These are phyloP conservation scores for Shargacucullia verbasci DNA, from an alignment of 2,888 invertebrate species.

Conservation along the genomic window DNA sequence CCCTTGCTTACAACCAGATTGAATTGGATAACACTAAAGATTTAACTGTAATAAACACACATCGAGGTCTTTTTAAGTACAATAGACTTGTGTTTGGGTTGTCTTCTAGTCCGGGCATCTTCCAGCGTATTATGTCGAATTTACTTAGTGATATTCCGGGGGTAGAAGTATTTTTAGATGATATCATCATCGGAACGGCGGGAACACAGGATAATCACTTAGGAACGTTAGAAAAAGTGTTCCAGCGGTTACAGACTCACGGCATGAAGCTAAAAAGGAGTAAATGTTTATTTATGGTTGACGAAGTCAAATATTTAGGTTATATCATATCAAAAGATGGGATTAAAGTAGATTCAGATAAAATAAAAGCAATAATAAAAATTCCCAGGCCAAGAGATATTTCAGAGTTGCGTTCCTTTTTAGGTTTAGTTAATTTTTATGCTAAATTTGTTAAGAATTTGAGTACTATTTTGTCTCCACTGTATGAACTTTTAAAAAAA, in stretches of 20 bases:
- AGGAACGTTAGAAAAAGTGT: conserved; percentile 2
- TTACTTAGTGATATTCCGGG: no score
- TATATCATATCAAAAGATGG: conserved; percentile 8
- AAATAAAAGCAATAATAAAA: not conserved
- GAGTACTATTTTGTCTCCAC: not conserved
- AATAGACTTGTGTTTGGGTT: conserved; percentile 3
- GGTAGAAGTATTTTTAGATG: no score
- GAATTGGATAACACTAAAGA: conserved; percentile 1
- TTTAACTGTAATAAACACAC: conserved; percentile 7
- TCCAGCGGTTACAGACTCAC: conserved; percentile 1
- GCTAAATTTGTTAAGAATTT: conserved; percentile 4
- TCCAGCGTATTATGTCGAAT: no score
- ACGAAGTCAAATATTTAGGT: conserved; percentile 6
- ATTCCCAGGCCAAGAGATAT: conserved; percentile 1
- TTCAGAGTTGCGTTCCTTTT: not conserved
- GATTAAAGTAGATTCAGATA: conserved; percentile 2
- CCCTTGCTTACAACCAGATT: conserved; percentile 5
- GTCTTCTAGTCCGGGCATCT: not conserved
- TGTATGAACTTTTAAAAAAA: not conserved
- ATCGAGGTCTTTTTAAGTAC: conserved; percentile 5
- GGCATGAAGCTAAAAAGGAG: conserved; percentile 5
- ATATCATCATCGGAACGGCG: no score
- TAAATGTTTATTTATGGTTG: conserved; percentile 9
- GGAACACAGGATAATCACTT: not conserved
- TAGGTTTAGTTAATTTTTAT: conserved; percentile 3